Percentiles rank a stretch among this genome's conserved stretches.
Conservation (phyloP, 2,113 vertebrate genomes). For the Mastomys coucha region DNA sequence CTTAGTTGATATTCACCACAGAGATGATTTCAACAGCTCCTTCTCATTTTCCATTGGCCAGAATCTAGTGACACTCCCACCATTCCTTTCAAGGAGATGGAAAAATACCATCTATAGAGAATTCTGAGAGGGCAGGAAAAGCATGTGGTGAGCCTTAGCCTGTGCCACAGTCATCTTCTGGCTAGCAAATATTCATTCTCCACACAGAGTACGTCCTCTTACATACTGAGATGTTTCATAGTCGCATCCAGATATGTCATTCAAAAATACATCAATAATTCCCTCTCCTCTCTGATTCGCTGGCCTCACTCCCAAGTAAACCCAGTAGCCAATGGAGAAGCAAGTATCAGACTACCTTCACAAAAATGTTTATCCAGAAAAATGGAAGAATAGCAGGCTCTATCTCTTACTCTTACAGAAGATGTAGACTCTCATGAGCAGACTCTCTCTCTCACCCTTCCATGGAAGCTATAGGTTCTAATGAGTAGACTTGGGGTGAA, state of each 20-base stretch:
- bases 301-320: neutral
- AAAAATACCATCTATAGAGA: neutral
- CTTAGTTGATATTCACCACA: neutral
- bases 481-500: neutral
- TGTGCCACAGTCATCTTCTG: neutral
- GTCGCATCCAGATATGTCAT: neutral
- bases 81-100: neutral
- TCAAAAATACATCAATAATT: neutral
- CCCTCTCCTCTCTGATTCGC: neutral
- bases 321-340: fast-evolving
- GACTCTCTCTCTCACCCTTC: neutral
- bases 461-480: neutral
- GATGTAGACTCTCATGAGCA: neutral
- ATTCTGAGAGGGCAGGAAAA: neutral
- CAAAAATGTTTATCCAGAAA: neutral
- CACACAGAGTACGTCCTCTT: too few relatives aligned
- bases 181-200: neutral
- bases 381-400: neutral
- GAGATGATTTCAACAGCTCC: neutral
- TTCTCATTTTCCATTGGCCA: neutral
- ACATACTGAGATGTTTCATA: neutral
- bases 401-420: neutral
- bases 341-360: neutral
- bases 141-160: neutral
- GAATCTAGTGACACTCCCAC: neutral